Percentiles rank a stretch among this genome's conserved stretches.
Conservation (phyloP, 2,113 vertebrate genomes). For the Malurus alboscapulatus region DNA sequence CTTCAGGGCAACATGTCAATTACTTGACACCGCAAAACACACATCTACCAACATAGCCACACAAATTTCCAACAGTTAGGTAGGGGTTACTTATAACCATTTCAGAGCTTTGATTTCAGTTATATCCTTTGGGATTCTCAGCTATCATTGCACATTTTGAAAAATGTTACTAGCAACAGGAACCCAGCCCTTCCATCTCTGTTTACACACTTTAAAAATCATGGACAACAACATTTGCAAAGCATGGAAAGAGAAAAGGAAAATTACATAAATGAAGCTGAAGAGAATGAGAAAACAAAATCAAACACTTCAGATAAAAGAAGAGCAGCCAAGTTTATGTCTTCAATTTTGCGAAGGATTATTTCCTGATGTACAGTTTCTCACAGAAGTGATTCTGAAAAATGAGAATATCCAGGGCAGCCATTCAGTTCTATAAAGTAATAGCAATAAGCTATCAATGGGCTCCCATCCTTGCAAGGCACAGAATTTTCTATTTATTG, state of each 20-base stretch:
- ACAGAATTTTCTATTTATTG: not conserved
- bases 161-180: not conserved
- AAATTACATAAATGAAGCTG: not conserved
- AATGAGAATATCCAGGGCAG: not conserved
- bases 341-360: not conserved
- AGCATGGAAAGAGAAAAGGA: not conserved
- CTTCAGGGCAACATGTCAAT: not conserved
- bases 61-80: not conserved
- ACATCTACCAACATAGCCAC: not conserved
- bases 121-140: not conserved
- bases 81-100: not conserved
- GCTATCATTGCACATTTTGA: not conserved
- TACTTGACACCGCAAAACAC: not conserved
- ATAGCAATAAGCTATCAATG: not conserved
- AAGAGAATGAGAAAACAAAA: constrained; percentile 14
- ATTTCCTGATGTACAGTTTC: not conserved
- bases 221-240: not conserved
- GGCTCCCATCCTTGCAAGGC: not conserved
- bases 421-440: not conserved
- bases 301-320: not conserved
- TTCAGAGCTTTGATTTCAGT: constrained; percentile 2
- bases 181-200: not conserved
- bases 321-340: constrained; percentile 6
- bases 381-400: not conserved
- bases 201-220: not conserved